Base-by-base conservation (phyloP, 2,797 vertebrate species). In the Crypturellus tataupa region DNA sequence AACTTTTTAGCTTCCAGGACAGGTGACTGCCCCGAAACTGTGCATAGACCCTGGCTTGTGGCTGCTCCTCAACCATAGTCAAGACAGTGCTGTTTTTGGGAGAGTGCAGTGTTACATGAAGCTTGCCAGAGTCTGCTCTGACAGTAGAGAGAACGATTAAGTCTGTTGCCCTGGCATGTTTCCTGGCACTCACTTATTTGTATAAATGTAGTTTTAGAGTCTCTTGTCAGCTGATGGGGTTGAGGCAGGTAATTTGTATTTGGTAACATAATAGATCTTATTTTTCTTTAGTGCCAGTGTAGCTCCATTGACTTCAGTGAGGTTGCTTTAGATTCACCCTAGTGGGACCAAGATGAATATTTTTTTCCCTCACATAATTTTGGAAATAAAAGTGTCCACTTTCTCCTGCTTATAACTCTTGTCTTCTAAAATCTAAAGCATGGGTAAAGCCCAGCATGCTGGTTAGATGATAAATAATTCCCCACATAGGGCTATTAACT, bases 21-120 rank as follows among this genome's bases (percentile, higher is more conserved):
- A 92, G 85, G 87, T 96, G 94, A 75, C 46, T 83, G 62, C 58
- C 58, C 35, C 92, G 58, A 91, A 62, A 85, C 47, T 29, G 79
- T 75, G 24, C 40, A 8, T 35, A 20, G 40, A n/a, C 73, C 27
- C 82, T 87, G 85, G 78, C 58, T 67, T 69, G 10, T 49, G 55
- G 58, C 53, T 31, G 29, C 53, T 70, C 35, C 68, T 53, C 27
- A 53, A 70, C 27, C 37, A 21, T 14, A 12, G 19, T 75, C 62
- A 35, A 55, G 53, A 71, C 15, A 73, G 33, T 80, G 78, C 31
- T 89, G 13, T 83, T 95, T 63, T 40, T 78, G 62, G 17, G 20
- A 91, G 31, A 42, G 29, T 27, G 23, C 2, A 85, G 10, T 83
- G 93, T 69, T 75, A 29, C 42, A 12, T 3, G 80, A 71, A 39